Conservation (phyloP, 2,888 invertebrate genomes). For the Epinotia bilunana region DNA sequence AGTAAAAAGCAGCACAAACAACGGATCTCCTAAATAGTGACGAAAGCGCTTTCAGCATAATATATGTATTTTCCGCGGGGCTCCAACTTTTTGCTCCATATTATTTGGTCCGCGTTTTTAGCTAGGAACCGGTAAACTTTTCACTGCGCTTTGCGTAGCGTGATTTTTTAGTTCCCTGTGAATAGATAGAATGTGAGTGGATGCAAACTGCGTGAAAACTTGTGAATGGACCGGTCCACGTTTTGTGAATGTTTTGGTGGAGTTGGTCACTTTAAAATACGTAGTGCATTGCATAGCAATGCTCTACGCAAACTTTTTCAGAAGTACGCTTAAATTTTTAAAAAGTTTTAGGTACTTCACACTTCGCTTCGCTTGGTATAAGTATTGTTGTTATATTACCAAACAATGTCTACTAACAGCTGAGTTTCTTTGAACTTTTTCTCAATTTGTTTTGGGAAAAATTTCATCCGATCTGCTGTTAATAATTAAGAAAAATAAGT, state of each 20-base stretch:
- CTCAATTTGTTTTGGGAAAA: no score
- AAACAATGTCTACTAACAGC: no score
- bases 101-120: constrained; percentile 36
- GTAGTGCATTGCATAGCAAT: background rate
- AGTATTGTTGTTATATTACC: no score
- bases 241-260: constrained; percentile 7
- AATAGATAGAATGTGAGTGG: constrained; percentile 24
- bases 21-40: constrained; percentile 21
- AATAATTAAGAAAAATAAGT: no score
- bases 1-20: constrained; percentile 5
- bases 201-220: constrained; percentile 22
- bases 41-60: constrained; percentile 38
- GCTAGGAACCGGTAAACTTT: constrained; percentile 26
- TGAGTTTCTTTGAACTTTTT: no score
- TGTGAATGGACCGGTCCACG: constrained; percentile 16
- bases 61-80: constrained; percentile 38
- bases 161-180: constrained; percentile 28
- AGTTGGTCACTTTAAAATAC: constrained; percentile 17
- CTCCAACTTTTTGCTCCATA: constrained; percentile 33
- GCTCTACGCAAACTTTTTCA: background rate
- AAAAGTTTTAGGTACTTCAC: no score
- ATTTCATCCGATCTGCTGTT: no score
- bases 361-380: no score
- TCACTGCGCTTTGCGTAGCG: constrained; percentile 26
- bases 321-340: background rate